Percentiles rank a stretch among this genome's conserved stretches.
phyloP scores from a whole-genome alignment of 2,113 vertebrate genomes.

The Scolopax mira region DNA sequence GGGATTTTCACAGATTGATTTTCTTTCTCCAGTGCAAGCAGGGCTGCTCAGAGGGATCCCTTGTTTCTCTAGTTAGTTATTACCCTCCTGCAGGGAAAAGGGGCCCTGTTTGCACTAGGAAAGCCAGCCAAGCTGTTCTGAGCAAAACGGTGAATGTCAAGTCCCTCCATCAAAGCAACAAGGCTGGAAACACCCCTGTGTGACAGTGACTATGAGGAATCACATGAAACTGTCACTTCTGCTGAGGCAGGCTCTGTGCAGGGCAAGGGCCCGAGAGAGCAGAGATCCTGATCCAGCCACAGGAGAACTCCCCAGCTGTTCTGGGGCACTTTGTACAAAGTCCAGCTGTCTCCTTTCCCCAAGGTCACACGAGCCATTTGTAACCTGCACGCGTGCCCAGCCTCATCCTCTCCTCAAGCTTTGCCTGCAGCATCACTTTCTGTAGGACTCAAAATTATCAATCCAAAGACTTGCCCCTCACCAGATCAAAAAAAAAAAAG shows the following conservation, averaged over 20 bases:
- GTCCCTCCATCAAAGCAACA: neutral
- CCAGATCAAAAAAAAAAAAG: neutral
- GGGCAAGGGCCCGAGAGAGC: neutral
- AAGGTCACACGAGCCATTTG: neutral
- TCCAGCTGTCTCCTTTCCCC: neutral
- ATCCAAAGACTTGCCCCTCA: neutral
- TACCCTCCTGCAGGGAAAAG: neutral
- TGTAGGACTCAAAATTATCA: neutral
- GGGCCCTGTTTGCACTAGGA: neutral
- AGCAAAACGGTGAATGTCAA: neutral
- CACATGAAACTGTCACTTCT: neutral
- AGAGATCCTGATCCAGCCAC: neutral
- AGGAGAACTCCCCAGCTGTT: neutral
- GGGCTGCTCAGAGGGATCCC: neutral
- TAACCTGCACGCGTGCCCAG: fast-evolving
- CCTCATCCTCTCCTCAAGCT: neutral
- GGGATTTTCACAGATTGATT: neutral
- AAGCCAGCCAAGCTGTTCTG: neutral
- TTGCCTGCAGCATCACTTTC: neutral
- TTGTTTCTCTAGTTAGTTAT: neutral
- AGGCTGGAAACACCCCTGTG: neutral
- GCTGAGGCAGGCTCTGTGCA: neutral
- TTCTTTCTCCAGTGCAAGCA: neutral
- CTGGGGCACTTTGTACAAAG: neutral
- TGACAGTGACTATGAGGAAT: neutral